Conservation (phyloP, 2,113 vertebrate species). For the Charina bottae region DNA sequence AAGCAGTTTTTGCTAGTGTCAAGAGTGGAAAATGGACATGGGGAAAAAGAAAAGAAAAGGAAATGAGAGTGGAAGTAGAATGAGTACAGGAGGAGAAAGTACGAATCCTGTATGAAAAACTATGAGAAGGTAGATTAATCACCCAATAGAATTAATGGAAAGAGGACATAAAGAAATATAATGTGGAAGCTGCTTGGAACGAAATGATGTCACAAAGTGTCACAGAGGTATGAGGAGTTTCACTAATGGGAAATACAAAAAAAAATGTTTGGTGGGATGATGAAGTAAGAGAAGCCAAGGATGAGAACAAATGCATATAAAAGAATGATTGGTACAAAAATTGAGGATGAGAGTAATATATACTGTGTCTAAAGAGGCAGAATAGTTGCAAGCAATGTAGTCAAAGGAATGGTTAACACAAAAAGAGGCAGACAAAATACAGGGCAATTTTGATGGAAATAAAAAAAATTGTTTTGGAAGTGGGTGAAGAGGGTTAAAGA, state of each 20-base stretch:
- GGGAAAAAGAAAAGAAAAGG: not conserved
- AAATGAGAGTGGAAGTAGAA: not conserved
- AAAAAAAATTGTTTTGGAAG: too few species aligned
- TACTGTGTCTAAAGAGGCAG: too few species aligned
- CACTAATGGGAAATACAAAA: not conserved
- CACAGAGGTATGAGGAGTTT: not conserved
- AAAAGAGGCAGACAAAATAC: too few species aligned
- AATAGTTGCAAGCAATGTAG: too few species aligned
- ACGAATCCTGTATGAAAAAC: not conserved
- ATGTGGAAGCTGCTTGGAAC: not conserved
- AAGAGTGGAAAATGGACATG: not conserved
- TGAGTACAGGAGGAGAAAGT: not conserved
- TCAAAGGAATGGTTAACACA: too few species aligned
- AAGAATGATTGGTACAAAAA: too few species aligned
- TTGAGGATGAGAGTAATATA: too few species aligned
- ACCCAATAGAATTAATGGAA: not conserved
- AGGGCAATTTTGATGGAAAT: too few species aligned
- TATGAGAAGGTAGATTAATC: not conserved
- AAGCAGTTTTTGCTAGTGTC: not conserved
- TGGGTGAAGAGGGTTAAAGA: too few species aligned
- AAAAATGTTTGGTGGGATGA: not conserved
- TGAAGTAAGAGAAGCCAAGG: not conserved
- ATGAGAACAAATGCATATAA: not conserved
- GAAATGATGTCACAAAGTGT: not conserved
- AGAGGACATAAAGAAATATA: not conserved